A percentile compares a stretch with the other conserved stretches of the same genome.
Evolutionary conservation across 2,888 invertebrate genomes (phyloP).

Genomic region (Meteorus cinctellus): DNA sequence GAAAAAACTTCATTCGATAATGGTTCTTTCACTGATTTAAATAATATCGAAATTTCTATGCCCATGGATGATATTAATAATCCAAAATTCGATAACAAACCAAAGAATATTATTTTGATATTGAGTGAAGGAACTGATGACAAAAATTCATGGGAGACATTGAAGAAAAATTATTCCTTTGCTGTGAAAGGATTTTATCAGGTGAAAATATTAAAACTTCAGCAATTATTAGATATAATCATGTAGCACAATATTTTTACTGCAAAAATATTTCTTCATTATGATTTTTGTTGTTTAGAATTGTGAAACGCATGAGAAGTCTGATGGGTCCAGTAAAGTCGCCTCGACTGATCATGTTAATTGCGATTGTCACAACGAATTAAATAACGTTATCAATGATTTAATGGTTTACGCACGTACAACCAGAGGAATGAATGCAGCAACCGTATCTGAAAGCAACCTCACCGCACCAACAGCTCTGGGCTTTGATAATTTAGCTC

Average conservation of each 20-base stretch:
- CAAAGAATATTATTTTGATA: conserved; percentile 56
- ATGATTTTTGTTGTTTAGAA: conserved; percentile 43
- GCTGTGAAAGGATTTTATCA: conserved; percentile 55
- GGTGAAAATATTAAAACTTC: conserved; percentile 42
- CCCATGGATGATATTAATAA: background rate
- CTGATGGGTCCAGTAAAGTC: conserved; percentile 29
- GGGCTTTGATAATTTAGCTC: conserved; percentile 5
- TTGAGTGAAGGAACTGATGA: conserved; percentile 48
- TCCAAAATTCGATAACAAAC: conserved; percentile 22
- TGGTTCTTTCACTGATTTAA: too few relatives aligned
- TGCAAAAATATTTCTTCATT: background rate
- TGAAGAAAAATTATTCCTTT: conserved; percentile 47
- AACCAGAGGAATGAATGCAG: conserved; percentile 57
- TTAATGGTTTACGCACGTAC: conserved; percentile 60
- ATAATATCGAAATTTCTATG: too few relatives aligned
- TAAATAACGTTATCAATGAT: conserved; percentile 53
- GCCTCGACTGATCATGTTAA: background rate
- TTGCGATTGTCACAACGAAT: conserved; percentile 57
- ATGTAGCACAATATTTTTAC: too few relatives aligned
- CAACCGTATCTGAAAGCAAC: conserved; percentile 18
- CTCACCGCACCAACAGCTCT: conserved; percentile 9
- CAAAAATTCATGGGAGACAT: conserved; percentile 39
- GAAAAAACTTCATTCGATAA: too few relatives aligned
- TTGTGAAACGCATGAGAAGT: conserved; percentile 37
- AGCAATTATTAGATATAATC: too few relatives aligned